Evolutionary conservation across 2,113 vertebrate genomes (phyloP).

Genomic region (Mormyrus iriodes): DNA sequence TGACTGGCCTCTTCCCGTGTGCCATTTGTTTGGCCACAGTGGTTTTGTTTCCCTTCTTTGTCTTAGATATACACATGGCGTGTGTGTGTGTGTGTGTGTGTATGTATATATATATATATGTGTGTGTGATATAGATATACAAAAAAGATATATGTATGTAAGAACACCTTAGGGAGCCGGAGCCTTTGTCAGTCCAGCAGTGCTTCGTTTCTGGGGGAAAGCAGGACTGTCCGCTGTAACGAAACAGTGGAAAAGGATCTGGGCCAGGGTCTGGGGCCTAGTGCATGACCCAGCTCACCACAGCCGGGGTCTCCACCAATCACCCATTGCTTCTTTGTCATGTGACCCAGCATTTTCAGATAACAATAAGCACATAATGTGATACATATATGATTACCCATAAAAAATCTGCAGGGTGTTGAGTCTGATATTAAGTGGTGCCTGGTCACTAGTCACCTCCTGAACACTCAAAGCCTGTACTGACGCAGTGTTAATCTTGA

Average conservation of each 20-base stretch:
- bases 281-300: background rate
- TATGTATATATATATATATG: too few relatives aligned
- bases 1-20: constrained; percentile 31
- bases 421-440: background rate
- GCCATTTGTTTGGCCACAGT: constrained; percentile 18
- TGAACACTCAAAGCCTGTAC: background rate
- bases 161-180: constrained; percentile 12
- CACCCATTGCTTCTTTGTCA: constrained; percentile 24
- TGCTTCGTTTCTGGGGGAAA: constrained; percentile 1
- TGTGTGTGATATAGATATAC: too few relatives aligned
- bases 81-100: too few relatives aligned
- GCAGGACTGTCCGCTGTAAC: background rate
- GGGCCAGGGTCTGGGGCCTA: too few relatives aligned
- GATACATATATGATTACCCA: constrained; percentile 48
- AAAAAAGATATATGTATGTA: too few relatives aligned
- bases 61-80: constrained; percentile 10
- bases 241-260: background rate
- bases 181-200: background rate
- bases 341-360: constrained; percentile 39
- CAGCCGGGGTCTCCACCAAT: background rate
- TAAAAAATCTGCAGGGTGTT: background rate
- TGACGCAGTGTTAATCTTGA: background rate
- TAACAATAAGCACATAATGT: constrained; percentile 33
- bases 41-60: background rate
- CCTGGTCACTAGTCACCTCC: background rate